Conservation (phyloP, 2,113 vertebrate genomes). For the Meles meles region DNA sequence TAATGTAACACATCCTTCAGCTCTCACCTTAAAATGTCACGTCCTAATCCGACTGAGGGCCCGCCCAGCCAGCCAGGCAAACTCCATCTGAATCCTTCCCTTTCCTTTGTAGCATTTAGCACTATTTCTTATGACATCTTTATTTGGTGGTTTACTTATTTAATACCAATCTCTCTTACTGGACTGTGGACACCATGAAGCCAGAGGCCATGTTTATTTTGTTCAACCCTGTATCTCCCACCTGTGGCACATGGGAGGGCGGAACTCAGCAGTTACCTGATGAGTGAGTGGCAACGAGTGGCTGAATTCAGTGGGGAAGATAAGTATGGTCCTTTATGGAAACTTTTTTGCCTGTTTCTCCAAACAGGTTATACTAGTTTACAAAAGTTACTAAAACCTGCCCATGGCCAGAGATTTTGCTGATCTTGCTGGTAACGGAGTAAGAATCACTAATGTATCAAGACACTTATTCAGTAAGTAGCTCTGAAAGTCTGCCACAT, state of each 20-base stretch:
- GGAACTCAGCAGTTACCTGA: background rate
- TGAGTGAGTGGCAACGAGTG: background rate
- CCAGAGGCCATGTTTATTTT: background rate
- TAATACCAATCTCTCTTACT: background rate
- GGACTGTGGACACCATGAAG: background rate
- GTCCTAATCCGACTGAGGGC: background rate
- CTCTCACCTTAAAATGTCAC: background rate
- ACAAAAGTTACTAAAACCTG: background rate
- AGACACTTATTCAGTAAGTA: background rate
- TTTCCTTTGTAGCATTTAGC: background rate
- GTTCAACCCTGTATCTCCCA: background rate
- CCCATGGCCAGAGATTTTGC: background rate
- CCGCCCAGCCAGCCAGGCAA: background rate
- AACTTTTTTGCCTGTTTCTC: background rate
- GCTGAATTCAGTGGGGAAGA: background rate
- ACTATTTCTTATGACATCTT: background rate
- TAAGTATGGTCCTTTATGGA: background rate
- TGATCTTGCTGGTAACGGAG: background rate
- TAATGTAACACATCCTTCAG: background rate
- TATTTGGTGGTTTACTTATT: background rate
- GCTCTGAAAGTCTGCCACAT: background rate
- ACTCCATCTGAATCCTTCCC: background rate
- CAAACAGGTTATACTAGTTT: background rate
- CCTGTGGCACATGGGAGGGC: background rate
- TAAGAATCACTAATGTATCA: background rate